Evolutionary conservation across 1,140 invertebrate species (phyloP).

Genomic region (Hylaeus volcanicus): DNA sequence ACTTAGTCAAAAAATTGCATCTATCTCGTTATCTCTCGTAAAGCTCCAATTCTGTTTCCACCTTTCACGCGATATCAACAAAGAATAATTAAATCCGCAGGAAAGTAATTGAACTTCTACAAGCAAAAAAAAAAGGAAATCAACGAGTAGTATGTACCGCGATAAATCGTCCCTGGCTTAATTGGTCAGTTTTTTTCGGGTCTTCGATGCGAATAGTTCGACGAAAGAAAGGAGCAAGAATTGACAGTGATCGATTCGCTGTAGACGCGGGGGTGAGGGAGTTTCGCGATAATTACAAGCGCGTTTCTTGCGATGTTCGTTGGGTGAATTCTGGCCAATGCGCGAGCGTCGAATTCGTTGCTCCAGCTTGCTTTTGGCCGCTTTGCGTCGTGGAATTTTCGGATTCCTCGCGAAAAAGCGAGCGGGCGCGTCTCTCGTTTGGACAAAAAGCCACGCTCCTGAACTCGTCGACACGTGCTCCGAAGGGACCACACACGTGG

Average conservation of each 20-base stretch:
- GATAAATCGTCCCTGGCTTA: slow-evolving; percentile 34
- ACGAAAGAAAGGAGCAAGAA: slow-evolving; percentile 38
- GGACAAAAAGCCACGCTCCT: slow-evolving; percentile 66
- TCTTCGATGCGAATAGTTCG: slow-evolving; percentile 32
- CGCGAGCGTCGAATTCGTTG: not conserved
- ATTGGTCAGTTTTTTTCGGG: slow-evolving; percentile 28
- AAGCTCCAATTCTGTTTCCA: not conserved
- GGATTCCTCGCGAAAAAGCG: slow-evolving; percentile 68
- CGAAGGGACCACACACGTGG: slow-evolving; percentile 73
- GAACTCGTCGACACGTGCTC: slow-evolving; percentile 68
- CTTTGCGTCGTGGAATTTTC: slow-evolving; percentile 61
- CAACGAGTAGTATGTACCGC: not conserved
- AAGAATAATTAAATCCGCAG: slow-evolving; percentile 8
- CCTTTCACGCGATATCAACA: not conserved
- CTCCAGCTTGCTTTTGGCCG: slow-evolving; percentile 2
- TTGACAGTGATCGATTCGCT: slow-evolving; percentile 46
- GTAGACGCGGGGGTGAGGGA: slow-evolving; percentile 16
- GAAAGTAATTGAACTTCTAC: slow-evolving; percentile 2
- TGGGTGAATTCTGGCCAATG: slow-evolving; percentile 39
- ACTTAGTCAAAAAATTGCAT: no score
- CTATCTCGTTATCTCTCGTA: no score
- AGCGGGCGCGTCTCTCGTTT: slow-evolving; percentile 38
- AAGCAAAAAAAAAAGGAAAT: not conserved
- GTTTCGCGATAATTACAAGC: slow-evolving; percentile 54
- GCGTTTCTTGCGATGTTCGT: slow-evolving; percentile 47